Percentiles rank a stretch among this genome's conserved stretches.
These are phyloP conservation scores for Barbus barbus DNA, from an alignment of 2,113 vertebrate species.

Conservation along the genomic window DNA sequence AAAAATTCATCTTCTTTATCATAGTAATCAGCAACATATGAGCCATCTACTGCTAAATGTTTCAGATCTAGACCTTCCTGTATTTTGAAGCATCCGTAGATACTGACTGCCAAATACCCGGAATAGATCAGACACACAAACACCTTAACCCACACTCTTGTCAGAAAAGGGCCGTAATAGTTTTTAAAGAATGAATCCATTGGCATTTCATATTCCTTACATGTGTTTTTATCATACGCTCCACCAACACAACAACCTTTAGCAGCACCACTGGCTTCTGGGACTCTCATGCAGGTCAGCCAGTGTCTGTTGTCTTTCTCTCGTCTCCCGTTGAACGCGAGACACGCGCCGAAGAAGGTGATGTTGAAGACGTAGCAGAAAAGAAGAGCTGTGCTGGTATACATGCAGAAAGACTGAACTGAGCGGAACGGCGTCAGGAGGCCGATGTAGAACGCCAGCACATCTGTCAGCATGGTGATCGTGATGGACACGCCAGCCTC, in stretches of 20 bases:
- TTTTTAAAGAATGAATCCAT: slow-evolving; percentile 51
- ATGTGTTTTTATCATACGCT: slow-evolving; percentile 18
- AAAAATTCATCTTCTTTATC: slow-evolving; percentile 69
- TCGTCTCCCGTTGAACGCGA: slow-evolving; percentile 76
- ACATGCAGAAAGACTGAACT: slow-evolving; percentile 76
- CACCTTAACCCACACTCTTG: slow-evolving; percentile 54
- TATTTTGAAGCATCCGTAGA: slow-evolving; percentile 68
- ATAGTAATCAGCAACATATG: slow-evolving; percentile 67
- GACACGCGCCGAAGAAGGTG: slow-evolving; percentile 78
- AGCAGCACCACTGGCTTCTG: background rate
- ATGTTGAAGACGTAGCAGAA: slow-evolving; percentile 80
- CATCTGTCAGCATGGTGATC: slow-evolving; percentile 78
- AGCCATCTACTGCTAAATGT: slow-evolving; percentile 67
- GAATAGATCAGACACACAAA: slow-evolving; percentile 64
- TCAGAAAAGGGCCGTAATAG: slow-evolving; percentile 64
- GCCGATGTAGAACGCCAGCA: slow-evolving; percentile 79
- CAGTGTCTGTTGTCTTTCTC: slow-evolving; percentile 68
- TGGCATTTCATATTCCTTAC: slow-evolving; percentile 21
- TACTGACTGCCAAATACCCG: slow-evolving; percentile 62
- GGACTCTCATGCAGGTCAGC: slow-evolving; percentile 66
- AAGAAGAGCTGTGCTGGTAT: slow-evolving; percentile 75
- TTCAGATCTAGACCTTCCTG: slow-evolving; percentile 69
- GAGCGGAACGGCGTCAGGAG: slow-evolving; percentile 74
- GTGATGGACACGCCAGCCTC: slow-evolving; percentile 80
- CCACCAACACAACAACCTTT: slow-evolving; percentile 61